A percentile compares a stretch with the other conserved stretches of the same genome.
Conservation (phyloP, 2,888 invertebrate species). For the Caenorhabditis parvicauda region DNA sequence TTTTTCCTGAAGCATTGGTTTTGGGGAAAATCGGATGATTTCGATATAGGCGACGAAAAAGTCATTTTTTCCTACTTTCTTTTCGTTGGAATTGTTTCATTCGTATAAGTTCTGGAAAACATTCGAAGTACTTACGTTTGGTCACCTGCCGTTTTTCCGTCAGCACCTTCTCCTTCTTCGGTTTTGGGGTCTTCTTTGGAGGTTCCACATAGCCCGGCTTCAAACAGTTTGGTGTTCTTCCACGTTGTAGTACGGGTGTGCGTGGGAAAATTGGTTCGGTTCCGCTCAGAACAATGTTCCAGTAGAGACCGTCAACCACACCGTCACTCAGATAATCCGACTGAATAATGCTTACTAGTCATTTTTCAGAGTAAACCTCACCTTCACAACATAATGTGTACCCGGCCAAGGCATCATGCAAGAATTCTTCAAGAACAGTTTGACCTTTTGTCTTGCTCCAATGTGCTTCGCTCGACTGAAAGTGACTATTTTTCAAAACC, state of each 20-base stretch:
- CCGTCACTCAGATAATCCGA: conserved; percentile 16
- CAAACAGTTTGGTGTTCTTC: conserved; percentile 30
- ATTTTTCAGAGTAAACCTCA: conserved; percentile 2
- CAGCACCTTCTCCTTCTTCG: conserved; percentile 18
- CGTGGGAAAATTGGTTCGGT: conserved; percentile 42
- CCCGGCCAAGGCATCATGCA: conserved; percentile 19
- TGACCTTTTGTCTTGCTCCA: conserved; percentile 34
- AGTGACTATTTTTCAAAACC: background rate
- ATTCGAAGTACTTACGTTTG: too few species aligned
- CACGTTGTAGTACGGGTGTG: conserved; percentile 36
- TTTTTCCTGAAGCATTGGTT: too few species aligned
- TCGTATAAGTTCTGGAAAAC: too few species aligned
- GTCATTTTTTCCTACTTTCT: too few species aligned
- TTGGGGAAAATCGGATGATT: too few species aligned
- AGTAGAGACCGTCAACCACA: conserved; percentile 19
- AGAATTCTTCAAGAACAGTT: conserved; percentile 40
- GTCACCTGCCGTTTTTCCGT: too few species aligned
- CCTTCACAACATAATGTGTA: conserved; percentile 34
- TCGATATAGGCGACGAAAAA: too few species aligned
- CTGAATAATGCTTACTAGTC: conserved; percentile 3
- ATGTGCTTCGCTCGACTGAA: conserved; percentile 39
- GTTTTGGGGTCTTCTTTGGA: conserved; percentile 10
- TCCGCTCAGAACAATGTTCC: conserved; percentile 37
- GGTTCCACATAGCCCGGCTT: conserved; percentile 15
- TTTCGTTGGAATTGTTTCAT: too few species aligned